Conservation (phyloP, 2,888 invertebrate species). For the Camptogramma bilineatum region DNA sequence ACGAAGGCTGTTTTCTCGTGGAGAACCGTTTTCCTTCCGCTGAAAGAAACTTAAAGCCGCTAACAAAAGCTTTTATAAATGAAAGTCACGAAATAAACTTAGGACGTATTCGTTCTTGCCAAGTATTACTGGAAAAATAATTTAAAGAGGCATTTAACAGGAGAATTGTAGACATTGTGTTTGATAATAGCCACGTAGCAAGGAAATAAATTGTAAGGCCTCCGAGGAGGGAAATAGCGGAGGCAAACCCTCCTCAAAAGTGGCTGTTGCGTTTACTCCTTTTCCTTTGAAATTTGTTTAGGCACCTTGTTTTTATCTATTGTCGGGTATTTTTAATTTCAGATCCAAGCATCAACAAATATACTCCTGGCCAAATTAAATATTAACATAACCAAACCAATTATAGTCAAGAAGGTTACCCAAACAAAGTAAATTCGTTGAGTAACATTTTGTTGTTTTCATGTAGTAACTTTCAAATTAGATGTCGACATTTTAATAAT, state of each 20-base stretch:
- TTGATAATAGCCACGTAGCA: conserved; percentile 37
- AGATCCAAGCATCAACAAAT: background rate
- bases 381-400: conserved; percentile 45
- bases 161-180: conserved; percentile 33
- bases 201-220: conserved; percentile 34
- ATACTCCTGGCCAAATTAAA: conserved; percentile 57
- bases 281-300: conserved; percentile 17
- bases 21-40: conserved; percentile 45
- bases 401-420: background rate
- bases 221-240: conserved; percentile 15
- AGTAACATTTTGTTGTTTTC: background rate
- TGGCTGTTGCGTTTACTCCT: conserved; percentile 19
- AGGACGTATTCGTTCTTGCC: conserved; percentile 43
- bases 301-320: conserved; percentile 1
- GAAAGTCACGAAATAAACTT: conserved; percentile 52
- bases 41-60: conserved; percentile 43
- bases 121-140: conserved; percentile 35
- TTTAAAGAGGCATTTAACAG: conserved; percentile 35
- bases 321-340: conserved; percentile 3
- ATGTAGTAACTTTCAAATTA: background rate
- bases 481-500: background rate
- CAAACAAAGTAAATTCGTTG: background rate
- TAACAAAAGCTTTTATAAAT: conserved; percentile 50
- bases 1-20: conserved; percentile 45
- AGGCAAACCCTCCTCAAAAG: conserved; percentile 29